Evolutionary conservation across 2,113 vertebrate genomes (phyloP), one percentile per base, ranked within the genome.

Genomic region (Gopherus evgoodei): DNA sequence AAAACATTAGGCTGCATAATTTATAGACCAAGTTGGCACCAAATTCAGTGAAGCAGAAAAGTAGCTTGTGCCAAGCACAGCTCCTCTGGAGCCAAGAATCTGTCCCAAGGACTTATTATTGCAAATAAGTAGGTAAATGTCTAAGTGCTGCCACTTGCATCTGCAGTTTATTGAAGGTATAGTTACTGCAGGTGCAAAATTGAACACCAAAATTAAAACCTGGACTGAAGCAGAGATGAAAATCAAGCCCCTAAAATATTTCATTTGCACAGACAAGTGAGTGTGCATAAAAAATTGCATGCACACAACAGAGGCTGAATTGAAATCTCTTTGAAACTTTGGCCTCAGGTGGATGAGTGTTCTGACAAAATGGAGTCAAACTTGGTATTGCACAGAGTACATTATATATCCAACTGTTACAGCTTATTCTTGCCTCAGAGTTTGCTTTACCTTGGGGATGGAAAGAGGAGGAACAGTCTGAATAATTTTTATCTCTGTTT

Each of bases 211-310:
- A 88, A 90, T 62, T 62, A 62, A 62, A 31, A 62, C 35, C 31
- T 16, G 29, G 59, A 62, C 59, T 62, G 59, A 62, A 62, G 29
- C 59, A 1, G 59, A 62, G 13, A 35, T 62, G 29, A 62, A 62
- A 62, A 62, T 35, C 59, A 62, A 35, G 5, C 57, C 12, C 27
- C 57, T 31, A 31, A 62, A 31, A 62, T 62, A 62, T 14, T 62
- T 62, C 4, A 62, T 62, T 59, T 56, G 16, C 0, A 0, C 52
- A 12, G 31, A 7, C 21, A 89, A 75, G 1, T 21, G n/a, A 50
- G 57, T 7, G 2, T 79, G 38, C 85, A 27, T 52, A 14, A 11
- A 8, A 31, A 80, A 59, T n/a, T 83, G 31, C 14, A 65, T 50
- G 6, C 8, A 75, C 1, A 50, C n/a, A 65, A 1, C 65, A 22